A percentile compares a stretch with the other conserved stretches of the same genome.
These are phyloP conservation scores for Rhinogobio ventralis DNA, from an alignment of 2,797 vertebrate species.

Conservation along the genomic window DNA sequence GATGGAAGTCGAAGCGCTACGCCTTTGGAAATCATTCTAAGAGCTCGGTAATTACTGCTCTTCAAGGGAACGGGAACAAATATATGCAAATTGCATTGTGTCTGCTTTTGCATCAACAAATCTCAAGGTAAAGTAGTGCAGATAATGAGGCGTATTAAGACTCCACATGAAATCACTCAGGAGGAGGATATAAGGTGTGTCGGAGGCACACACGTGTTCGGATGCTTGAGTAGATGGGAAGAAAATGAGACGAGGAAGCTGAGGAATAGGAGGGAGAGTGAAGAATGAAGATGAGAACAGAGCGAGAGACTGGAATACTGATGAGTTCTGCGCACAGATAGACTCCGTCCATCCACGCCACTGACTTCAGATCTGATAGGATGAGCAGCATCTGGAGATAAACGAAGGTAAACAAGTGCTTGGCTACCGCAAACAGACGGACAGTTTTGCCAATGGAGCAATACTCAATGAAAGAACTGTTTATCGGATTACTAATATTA, in stretches of 20 bases:
- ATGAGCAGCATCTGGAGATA: neutral
- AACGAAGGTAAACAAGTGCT: neutral
- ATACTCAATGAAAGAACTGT: neutral
- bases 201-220: conserved; percentile 1
- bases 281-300: conserved; percentile 23
- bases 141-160: conserved; percentile 67
- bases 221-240: conserved; percentile 42
- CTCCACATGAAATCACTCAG: conserved; percentile 55
- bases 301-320: neutral
- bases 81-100: conserved; percentile 69
- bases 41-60: conserved; percentile 64
- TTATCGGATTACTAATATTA: neutral
- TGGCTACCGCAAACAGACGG: too few species aligned
- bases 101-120: conserved; percentile 67
- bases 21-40: conserved; percentile 62
- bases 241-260: conserved; percentile 24
- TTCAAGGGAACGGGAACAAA: conserved; percentile 65
- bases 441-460: neutral
- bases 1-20: conserved; percentile 35
- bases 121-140: conserved; percentile 67
- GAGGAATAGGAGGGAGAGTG: conserved; percentile 12
- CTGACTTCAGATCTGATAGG: neutral
- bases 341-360: neutral
- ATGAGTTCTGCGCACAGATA: neutral
- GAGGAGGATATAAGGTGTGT: conserved; percentile 9